Base-by-base conservation (phyloP, 2,888 invertebrate genomes). In the Lacanobia oleracea region DNA sequence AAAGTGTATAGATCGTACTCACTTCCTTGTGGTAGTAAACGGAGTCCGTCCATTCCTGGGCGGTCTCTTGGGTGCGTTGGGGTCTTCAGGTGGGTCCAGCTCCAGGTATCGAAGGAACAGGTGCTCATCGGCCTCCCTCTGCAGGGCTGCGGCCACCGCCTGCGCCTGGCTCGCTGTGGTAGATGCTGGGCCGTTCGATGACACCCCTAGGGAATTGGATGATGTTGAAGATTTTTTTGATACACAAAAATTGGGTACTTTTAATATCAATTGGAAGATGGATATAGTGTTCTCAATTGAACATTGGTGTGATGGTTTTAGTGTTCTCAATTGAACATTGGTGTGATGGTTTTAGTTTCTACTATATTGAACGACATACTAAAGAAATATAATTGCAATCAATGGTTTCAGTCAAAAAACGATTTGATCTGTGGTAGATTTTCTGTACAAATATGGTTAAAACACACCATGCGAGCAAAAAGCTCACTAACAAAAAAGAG, bases 21-120 rank as follows among this genome's bases (percentile, higher is more conserved):
- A 96, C 93, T 96, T 96, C 89, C 98, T 97, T 59, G 98, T 98
- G 75, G 97, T 97, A 21, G 98, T 98, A 89, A 98, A 98, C 0
- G 98, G 98, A 1, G 98, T 98, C 72, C 98, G 96, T 14, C 98
- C 98, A 78, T 97, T 96, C 77, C 96, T 93, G 75, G 96, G 96
- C 1, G 97, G 92, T 83, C 94, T 96, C 75, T 95, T 93, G 64
- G 97, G 97, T 21, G 95, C 96, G 77, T 92, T 96, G 53, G 95
- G 97, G 75, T 98, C 98, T 84, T 97, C 97, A 12, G 97, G 95
- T 0, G 98, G 98, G 92, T 98, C 98, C 83, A 98, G 95, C 92
- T 98, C 98, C 88, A 98, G 94, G 91, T 98, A 98, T 72, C 97
- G 93, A 64, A 97, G 94, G 91, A 97, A 97, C 63, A 97, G 93